These are phyloP conservation scores for Thaumatotibia leucotreta DNA, from an alignment of 1,140 invertebrate species.

Conservation along the genomic window DNA sequence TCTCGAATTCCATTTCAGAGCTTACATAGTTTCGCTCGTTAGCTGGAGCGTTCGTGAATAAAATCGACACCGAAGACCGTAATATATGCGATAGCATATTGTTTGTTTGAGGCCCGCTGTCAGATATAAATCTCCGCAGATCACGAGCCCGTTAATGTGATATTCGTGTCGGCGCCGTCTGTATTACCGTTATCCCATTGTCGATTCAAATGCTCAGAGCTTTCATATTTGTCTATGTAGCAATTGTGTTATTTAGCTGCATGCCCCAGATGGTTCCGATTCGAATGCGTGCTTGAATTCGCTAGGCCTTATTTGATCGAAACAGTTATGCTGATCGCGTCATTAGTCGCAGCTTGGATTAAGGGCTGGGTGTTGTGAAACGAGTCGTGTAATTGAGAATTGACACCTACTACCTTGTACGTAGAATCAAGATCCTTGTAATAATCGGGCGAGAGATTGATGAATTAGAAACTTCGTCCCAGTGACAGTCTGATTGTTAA, in stretches of 20 bases:
- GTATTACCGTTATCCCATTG: conserved; percentile 65
- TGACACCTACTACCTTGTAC: background rate
- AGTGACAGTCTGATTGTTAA: no score
- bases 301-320: background rate
- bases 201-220: conserved; percentile 57
- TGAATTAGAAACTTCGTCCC: no score
- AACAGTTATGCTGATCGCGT: conserved; percentile 9
- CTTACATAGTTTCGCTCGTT: conserved; percentile 5
- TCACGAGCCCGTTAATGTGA: conserved; percentile 72
- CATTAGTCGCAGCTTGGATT: background rate
- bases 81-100: conserved; percentile 22
- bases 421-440: no score
- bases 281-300: conserved; percentile 3
- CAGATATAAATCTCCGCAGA: conserved; percentile 68
- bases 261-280: conserved; percentile 16
- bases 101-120: conserved; percentile 39
- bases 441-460: no score
- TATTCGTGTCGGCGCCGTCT: conserved; percentile 69
- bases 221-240: conserved; percentile 60
- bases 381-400: background rate
- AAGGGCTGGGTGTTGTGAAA: background rate
- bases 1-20: no score
- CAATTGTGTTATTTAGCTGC: conserved; percentile 37
- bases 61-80: conserved; percentile 5
- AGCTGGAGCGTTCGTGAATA: conserved; percentile 6